Evolutionary conservation across 2,113 vertebrate genomes (phyloP), one percentile per base, ranked within the genome.

Genomic region (Gymnocephalus cernua): DNA sequence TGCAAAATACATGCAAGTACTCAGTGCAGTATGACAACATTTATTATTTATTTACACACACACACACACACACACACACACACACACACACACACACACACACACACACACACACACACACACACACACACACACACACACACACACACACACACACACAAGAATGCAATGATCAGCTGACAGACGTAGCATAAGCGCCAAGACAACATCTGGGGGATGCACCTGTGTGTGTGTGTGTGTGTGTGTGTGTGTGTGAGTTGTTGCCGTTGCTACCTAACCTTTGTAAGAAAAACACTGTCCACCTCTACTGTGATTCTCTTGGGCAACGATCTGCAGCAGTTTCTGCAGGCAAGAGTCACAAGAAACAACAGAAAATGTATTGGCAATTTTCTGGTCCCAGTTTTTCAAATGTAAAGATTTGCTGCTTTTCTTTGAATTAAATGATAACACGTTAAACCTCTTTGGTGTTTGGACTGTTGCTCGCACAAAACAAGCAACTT

Each of bases 141-240:
- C 32, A 64, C 32, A 48, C 23, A 23, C 59, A 62, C 53, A 54
- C 6, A 69, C 5, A 61, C 67, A 50, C 62, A 63, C 13, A 86
- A 81, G 91, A 92, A 91, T 90, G 92, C 71, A 81, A 67, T 59
- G 77, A 87, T 91, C 89, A 91, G 86, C 88, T 92, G 89, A 93
- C 77, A 72, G 71, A 32, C 57, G 86, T 4, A 83, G 50, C 32
- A 21, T 1, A 10, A 23, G 48, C 4, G 87, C 92, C 90, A 94
- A 84, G 75, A 76, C 54, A 65, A 89, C 88, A 91, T 93, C 86
- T 89, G 86, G 86, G 51, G 79, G 86, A 86, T 62, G 84, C 83
- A 90, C 83, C 86, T 85, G 79, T 77, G 81, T 70, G 53, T 69
- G n/a, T 41, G 57, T 23, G 25, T 58, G 51, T 4, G 14, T 16